phyloP scores from a whole-genome alignment of 2,888 invertebrate species.

The Cosmia trapezina region DNA sequence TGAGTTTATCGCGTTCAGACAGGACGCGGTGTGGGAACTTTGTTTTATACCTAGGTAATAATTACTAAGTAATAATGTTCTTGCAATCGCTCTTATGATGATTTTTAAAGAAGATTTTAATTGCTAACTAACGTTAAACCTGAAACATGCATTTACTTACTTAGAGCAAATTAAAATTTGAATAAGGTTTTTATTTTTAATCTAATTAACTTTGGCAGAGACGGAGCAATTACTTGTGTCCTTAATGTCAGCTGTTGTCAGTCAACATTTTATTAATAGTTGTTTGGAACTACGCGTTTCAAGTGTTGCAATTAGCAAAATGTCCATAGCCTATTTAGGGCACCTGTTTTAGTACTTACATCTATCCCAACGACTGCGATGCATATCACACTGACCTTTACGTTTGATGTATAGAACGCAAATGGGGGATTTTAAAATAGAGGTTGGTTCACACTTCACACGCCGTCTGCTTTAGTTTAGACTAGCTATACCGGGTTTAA shows the following conservation, averaged over 20 bases:
- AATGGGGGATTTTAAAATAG: not conserved
- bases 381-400: conserved; percentile 18
- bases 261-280: not conserved
- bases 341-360: conserved; percentile 23
- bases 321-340: conserved; percentile 3
- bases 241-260: conserved; percentile 8
- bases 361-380: not conserved
- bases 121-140: conserved; percentile 1
- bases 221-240: not conserved
- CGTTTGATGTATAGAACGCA: conserved; percentile 1
- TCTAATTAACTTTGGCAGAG: conserved; percentile 14
- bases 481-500: too few species aligned
- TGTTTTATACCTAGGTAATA: too few species aligned
- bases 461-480: not conserved
- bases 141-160: not conserved
- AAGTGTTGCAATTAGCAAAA: conserved; percentile 9
- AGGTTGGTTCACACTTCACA: not conserved
- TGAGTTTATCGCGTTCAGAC: too few species aligned
- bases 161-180: not conserved
- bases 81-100: conserved; percentile 8
- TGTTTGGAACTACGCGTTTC: not conserved
- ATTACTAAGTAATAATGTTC: too few species aligned
- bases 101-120: conserved; percentile 8
- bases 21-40: too few species aligned
- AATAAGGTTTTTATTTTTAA: not conserved